These are phyloP conservation scores for Saxidomus purpurata DNA, from an alignment of 1,140 invertebrate genomes.

Conservation along the genomic window DNA sequence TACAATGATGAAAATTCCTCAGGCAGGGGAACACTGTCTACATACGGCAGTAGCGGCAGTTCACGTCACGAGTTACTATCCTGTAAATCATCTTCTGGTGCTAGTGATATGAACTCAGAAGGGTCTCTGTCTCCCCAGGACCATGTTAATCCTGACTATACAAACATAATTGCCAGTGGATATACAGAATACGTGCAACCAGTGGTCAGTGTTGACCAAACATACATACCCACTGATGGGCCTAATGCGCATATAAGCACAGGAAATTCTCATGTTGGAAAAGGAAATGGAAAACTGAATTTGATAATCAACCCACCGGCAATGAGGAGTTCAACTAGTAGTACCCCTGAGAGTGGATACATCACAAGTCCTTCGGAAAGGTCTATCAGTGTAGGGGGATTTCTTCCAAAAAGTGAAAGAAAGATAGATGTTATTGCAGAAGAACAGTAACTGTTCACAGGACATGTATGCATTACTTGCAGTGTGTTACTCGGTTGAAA, in stretches of 20 bases:
- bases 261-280: neutral
- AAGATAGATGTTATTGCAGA: neutral
- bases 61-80: neutral
- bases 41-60: neutral
- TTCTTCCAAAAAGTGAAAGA: neutral
- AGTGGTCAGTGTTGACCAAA: neutral
- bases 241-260: neutral
- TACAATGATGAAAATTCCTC: neutral
- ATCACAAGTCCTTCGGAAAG: neutral
- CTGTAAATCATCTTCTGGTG: neutral
- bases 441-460: too few relatives aligned
- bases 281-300: neutral
- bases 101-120: neutral
- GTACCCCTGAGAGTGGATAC: conserved; percentile 33
- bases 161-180: neutral
- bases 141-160: neutral
- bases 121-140: neutral
- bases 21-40: neutral
- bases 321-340: neutral
- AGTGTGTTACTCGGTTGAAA: too few relatives aligned
- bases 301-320: neutral
- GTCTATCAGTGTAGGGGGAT: neutral
- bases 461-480: too few relatives aligned
- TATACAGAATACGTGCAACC: neutral
- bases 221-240: neutral